Conservation (phyloP, 2,113 vertebrate species). For the Theropithecus gelada region DNA sequence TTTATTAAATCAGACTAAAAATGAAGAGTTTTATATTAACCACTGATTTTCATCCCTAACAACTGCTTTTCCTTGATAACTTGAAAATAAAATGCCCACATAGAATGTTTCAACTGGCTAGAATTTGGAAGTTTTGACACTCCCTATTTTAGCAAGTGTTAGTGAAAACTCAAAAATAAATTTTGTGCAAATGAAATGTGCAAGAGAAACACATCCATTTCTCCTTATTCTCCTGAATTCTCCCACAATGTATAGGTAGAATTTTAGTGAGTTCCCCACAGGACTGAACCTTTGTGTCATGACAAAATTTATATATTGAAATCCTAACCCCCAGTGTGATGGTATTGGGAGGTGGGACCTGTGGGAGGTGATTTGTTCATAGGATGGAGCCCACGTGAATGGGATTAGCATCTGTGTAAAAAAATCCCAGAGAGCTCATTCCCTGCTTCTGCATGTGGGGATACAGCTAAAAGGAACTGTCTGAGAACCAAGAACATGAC, state of each 20-base stretch:
- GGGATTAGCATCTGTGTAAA: not conserved
- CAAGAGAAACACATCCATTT: not conserved
- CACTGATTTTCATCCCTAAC: not conserved
- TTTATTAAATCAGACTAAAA: not conserved
- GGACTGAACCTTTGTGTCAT: not conserved
- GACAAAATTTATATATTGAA: not conserved
- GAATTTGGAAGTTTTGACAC: not conserved
- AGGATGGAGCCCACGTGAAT: not conserved
- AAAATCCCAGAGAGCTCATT: not conserved
- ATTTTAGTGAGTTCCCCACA: not conserved
- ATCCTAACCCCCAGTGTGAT: not conserved
- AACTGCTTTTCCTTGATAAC: not conserved
- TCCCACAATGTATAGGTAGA: not conserved
- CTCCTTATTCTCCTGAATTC: not conserved
- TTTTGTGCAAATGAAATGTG: not conserved
- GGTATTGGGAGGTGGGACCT: not conserved
- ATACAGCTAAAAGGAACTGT: not conserved
- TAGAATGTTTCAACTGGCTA: not conserved
- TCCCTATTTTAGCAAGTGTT: not conserved
- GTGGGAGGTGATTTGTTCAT: not conserved
- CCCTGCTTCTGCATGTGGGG: not conserved
- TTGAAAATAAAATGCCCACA: not conserved
- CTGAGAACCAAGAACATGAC: not conserved
- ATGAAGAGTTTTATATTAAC: not conserved
- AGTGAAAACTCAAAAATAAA: not conserved